A percentile compares a stretch with the other conserved stretches of the same genome.
Conservation (phyloP, 1,140 invertebrate species). For the Periplaneta americana region DNA sequence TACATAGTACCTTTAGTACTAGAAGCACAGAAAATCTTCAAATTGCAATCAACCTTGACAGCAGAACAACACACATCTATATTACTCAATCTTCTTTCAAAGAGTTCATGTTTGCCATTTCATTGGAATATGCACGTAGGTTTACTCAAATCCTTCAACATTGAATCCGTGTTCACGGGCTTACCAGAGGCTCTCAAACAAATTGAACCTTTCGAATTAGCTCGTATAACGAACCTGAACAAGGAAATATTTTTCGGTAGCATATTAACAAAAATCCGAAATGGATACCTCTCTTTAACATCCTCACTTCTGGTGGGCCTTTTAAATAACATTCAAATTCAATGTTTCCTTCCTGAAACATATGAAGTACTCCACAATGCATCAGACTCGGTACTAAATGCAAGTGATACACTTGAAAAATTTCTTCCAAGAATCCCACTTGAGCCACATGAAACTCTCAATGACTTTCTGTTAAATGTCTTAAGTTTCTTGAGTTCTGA, state of each 20-base stretch:
- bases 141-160: background rate
- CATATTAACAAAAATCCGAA: background rate
- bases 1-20: background rate
- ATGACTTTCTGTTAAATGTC: background rate
- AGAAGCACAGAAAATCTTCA: background rate
- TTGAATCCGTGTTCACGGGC: background rate
- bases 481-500: background rate
- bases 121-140: background rate
- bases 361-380: background rate
- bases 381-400: background rate
- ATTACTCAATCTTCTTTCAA: background rate
- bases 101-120: background rate
- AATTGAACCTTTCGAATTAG: background rate
- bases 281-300: background rate
- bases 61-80: background rate
- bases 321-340: background rate
- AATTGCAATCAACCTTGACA: background rate
- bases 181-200: background rate
- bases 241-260: background rate
- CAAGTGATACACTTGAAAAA: background rate
- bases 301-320: background rate
- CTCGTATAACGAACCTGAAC: background rate
- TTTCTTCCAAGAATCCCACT: background rate
- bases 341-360: background rate
- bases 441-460: background rate